phyloP scores from a whole-genome alignment of 2,888 invertebrate genomes.

The Pachycephus smyrnensis region DNA sequence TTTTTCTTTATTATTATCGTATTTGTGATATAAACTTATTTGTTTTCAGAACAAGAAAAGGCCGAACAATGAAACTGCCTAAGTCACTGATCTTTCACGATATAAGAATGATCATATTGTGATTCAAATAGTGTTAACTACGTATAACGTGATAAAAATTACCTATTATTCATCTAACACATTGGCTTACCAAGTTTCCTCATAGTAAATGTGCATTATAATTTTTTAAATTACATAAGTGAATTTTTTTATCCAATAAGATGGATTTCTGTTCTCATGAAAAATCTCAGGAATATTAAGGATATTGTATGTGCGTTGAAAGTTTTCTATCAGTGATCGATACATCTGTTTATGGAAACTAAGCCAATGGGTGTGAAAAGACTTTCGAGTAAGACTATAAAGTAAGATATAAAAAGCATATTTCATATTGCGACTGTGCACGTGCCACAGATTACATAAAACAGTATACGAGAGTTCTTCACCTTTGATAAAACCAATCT shows the following conservation, averaged over 20 bases:
- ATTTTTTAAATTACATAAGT: background rate
- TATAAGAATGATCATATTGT: conserved; percentile 41
- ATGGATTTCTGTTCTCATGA: background rate
- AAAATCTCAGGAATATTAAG: background rate
- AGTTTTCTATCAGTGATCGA: background rate
- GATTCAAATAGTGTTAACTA: conserved; percentile 40
- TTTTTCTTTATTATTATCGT: background rate
- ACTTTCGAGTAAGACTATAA: background rate
- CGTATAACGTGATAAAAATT: background rate
- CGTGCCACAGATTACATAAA: background rate
- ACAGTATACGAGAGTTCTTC: background rate
- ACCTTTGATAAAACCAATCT: background rate
- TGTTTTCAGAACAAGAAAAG: conserved; percentile 57
- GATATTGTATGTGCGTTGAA: background rate
- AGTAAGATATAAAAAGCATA: background rate
- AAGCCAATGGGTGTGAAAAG: background rate
- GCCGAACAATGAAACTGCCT: conserved; percentile 58
- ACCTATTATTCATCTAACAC: background rate
- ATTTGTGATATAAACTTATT: background rate
- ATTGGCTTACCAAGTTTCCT: background rate
- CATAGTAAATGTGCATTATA: background rate
- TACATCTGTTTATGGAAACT: background rate
- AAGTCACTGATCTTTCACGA: conserved; percentile 30
- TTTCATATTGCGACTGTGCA: background rate
- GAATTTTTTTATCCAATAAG: background rate